Conservation (phyloP, 2,888 invertebrate species). For the Mamestra brassicae region DNA sequence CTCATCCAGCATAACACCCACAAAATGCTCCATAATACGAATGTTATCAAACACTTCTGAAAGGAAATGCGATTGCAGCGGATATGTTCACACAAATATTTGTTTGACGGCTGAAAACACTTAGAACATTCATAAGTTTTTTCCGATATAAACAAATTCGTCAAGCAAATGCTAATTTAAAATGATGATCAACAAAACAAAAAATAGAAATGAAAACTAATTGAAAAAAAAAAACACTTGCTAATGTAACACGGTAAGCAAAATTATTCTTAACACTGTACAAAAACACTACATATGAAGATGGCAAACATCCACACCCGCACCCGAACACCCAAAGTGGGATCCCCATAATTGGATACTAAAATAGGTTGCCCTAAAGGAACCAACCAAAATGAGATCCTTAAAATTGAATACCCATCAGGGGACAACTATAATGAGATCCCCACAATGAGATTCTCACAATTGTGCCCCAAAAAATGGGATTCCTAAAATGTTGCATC, state of each 20-base stretch:
- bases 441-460: background rate
- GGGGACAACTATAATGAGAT: background rate
- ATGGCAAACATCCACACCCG: too few species aligned
- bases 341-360: background rate
- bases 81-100: conserved; percentile 32
- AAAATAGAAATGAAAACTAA: background rate
- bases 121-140: background rate
- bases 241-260: conserved; percentile 2
- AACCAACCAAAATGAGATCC: background rate
- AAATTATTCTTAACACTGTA: background rate
- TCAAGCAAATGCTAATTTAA: background rate
- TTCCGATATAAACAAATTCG: background rate
- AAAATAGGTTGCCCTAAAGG: background rate
- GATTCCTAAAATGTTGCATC: too few species aligned
- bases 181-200: background rate
- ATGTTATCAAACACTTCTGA: background rate
- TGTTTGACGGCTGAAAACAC: background rate
- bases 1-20: background rate
- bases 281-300: background rate
- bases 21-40: background rate
- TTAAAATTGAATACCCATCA: background rate
- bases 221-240: background rate
- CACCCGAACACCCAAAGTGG: background rate
- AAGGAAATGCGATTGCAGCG: background rate
- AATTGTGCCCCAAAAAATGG: too few species aligned